These are phyloP conservation scores for Acronicta alni DNA, from an alignment of 2,888 invertebrate genomes.

Conservation along the genomic window DNA sequence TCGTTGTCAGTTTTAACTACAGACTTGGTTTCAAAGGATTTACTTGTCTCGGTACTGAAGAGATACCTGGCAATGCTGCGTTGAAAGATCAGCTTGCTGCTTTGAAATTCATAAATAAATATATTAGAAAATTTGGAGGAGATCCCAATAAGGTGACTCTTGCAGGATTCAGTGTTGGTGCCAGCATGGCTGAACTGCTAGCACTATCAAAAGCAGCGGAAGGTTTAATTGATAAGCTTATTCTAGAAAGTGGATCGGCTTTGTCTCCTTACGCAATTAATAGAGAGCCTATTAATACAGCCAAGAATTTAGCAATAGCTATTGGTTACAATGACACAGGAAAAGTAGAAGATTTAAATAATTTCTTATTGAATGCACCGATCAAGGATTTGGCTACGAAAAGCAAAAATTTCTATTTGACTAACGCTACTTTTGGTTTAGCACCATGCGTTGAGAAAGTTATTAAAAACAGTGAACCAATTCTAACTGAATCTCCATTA, in stretches of 20 bases:
- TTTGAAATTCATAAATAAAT: constrained; percentile 92
- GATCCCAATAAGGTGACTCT: constrained; percentile 94
- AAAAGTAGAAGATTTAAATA: constrained; percentile 75
- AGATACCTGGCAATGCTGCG: constrained; percentile 95
- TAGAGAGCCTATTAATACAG: constrained; percentile 78
- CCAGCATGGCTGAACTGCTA: constrained; percentile 85
- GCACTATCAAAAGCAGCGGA: constrained; percentile 72
- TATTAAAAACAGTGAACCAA: constrained; percentile 67
- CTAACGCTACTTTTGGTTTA: constrained; percentile 83
- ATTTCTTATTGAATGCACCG: constrained; percentile 77
- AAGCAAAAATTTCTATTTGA: constrained; percentile 77
- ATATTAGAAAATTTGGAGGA: constrained; percentile 94
- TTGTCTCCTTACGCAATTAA: constrained; percentile 79
- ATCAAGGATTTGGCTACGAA: constrained; percentile 63
- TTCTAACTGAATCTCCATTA: constrained; percentile 79
- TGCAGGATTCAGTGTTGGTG: constrained; percentile 95
- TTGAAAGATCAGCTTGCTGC: constrained; percentile 95
- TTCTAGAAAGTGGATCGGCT: constrained; percentile 83
- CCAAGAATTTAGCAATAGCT: constrained; percentile 77
- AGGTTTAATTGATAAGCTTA: constrained; percentile 78
- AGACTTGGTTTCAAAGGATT: constrained; percentile 93
- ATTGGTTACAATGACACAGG: constrained; percentile 78
- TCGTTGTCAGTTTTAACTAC: constrained; percentile 92
- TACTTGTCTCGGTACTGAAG: constrained; percentile 89
- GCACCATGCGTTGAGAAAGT: constrained; percentile 80